Base-by-base conservation (phyloP, 2,113 vertebrate genomes). In the Trogon melanurus region DNA sequence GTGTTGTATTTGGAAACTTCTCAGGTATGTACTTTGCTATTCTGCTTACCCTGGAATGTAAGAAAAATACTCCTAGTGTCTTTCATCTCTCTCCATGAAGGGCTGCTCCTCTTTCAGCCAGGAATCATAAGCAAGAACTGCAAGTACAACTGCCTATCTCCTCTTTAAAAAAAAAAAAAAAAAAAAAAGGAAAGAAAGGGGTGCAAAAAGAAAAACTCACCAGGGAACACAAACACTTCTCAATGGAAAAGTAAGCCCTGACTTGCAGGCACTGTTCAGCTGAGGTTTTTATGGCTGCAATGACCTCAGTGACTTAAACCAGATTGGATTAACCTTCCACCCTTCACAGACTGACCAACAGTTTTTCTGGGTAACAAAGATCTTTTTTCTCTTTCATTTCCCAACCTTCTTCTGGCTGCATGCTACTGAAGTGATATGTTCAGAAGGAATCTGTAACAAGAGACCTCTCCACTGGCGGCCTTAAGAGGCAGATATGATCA, bases 11-110 rank as follows among this genome's bases (percentile, higher is more conserved):
- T 97, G 97, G 97, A 97, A 97, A 92, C 48, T 64, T 82, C 94
- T 97, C 97, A 97, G 97, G 96, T 96, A 97, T 97, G 97, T 95
- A 97, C 97, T 97, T 95, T 69, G 65, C 95, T 97, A 97, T 97
- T 96, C 92, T 95, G 85, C 95, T 97, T 96, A 96, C 57, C 85
- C 47, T 96, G 96, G 97, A 97, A 97, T 92, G 94, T 30, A 96
- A 95, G 93, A 97, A 97, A 97, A 97, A 95, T 96, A 96, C 64
- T 95, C 96, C 86, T 84, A 89, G 73, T 73, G 95, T 85, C 97
- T 97, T 97, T 97, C 96, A 97, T 97, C 97, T 97, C 87, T 86
- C 84, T 96, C 94, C 96, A 97, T 16, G 47, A 95, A 97, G 57
- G 69, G 54, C 90, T 95, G 91, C 60, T 96, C 78, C 86, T 96